phyloP scores from a whole-genome alignment of 92 coral and sea anemone genomes.

The Porites divaricata region DNA sequence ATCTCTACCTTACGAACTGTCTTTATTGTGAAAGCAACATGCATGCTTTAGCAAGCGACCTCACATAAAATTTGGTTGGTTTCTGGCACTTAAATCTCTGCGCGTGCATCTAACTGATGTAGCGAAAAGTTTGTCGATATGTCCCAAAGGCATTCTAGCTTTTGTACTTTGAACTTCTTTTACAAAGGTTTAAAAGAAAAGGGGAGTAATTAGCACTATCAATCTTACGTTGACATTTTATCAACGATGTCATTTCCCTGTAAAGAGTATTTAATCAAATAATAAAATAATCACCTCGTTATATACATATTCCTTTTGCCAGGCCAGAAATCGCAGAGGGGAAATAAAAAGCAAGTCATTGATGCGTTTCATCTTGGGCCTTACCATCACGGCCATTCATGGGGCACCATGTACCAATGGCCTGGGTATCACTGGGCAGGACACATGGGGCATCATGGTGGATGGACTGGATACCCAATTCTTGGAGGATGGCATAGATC shows the following conservation, averaged over 20 bases:
- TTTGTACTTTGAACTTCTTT: no score
- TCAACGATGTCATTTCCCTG: neutral
- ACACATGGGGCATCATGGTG: constrained; percentile 54
- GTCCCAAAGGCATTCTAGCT: no score
- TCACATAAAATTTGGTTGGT: no score
- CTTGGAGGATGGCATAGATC: constrained; percentile 69
- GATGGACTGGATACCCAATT: constrained; percentile 85
- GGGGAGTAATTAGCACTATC: no score
- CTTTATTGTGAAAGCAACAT: neutral
- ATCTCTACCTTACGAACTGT: neutral
- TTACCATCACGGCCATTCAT: constrained; percentile 82
- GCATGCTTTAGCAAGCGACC: neutral
- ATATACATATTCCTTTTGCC: neutral
- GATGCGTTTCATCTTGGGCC: constrained; percentile 96
- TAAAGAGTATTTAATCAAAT: neutral
- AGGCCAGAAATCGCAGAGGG: constrained; percentile 35
- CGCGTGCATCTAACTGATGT: no score
- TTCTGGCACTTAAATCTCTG: no score
- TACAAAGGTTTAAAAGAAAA: no score
- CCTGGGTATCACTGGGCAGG: constrained; percentile 65
- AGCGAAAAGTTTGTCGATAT: no score
- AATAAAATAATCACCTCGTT: no score
- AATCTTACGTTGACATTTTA: no score
- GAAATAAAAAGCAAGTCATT: constrained; percentile 88
- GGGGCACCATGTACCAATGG: constrained; percentile 87